Evolutionary conservation across 2,797 vertebrate species (phyloP).

Genomic region (Myoxocephalus aenaeus): DNA sequence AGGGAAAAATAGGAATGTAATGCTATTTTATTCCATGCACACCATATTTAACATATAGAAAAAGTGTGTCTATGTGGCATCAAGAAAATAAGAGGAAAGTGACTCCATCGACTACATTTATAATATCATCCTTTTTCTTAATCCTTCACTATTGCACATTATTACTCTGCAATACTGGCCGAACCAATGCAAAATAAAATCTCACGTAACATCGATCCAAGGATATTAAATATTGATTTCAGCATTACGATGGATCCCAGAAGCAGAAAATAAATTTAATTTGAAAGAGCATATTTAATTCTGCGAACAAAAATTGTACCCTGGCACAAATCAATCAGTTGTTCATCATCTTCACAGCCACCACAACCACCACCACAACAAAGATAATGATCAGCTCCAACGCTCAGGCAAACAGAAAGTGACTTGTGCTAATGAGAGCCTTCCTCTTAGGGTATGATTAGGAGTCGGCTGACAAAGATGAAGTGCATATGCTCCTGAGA

Average conservation of each 20-base stretch:
- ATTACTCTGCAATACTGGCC: constrained; percentile 58
- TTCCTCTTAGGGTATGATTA: constrained; percentile 66
- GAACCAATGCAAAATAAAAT: constrained; percentile 69
- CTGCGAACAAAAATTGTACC: constrained; percentile 68
- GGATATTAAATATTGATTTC: constrained; percentile 86
- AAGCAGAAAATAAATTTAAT: constrained; percentile 75
- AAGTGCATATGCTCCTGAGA: constrained; percentile 51
- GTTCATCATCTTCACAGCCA: constrained; percentile 67
- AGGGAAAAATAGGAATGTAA: not conserved
- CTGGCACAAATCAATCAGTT: constrained; percentile 79
- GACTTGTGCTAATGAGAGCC: constrained; percentile 65
- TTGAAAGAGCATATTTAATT: constrained; percentile 79
- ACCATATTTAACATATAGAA: constrained; percentile 2
- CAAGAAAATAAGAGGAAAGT: constrained; percentile 22
- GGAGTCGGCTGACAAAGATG: constrained; percentile 56
- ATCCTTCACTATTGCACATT: constrained; percentile 52
- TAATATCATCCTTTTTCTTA: constrained; percentile 32
- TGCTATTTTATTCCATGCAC: not conserved
- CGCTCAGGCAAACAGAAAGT: constrained; percentile 56
- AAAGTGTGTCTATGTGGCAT: not conserved
- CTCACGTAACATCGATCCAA: constrained; percentile 73
- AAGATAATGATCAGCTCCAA: constrained; percentile 65
- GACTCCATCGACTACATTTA: constrained; percentile 18
- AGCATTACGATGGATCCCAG: constrained; percentile 72
- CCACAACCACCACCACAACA: constrained; percentile 45